phyloP scores from a whole-genome alignment of 1,140 invertebrate species.

The Nomia melanderi region DNA sequence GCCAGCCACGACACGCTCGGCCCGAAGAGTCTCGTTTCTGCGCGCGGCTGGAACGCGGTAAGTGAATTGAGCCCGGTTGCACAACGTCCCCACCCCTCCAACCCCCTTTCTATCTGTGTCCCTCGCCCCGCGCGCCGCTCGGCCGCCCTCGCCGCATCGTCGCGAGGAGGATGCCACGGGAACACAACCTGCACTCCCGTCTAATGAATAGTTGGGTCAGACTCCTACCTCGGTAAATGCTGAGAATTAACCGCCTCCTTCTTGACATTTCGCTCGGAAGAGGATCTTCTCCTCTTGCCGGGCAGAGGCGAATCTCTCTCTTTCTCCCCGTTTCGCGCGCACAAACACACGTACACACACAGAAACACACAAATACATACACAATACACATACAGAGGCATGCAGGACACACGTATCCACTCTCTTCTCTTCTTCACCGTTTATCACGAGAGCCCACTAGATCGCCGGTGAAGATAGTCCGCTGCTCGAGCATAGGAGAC shows the following conservation, averaged over 20 bases:
- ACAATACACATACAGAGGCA: too few relatives aligned
- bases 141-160: conserved; percentile 30
- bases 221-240: conserved; percentile 67
- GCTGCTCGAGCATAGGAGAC: conserved; percentile 10
- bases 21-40: conserved; percentile 53
- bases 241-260: conserved; percentile 73
- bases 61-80: conserved; percentile 60
- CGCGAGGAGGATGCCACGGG: conserved; percentile 58
- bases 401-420: too few relatives aligned
- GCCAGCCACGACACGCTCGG: conserved; percentile 15
- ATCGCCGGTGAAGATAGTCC: conserved; percentile 33
- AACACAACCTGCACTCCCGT: conserved; percentile 68
- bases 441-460: conserved; percentile 48
- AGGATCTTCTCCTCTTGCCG: conserved; percentile 47
- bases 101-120: background rate
- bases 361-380: too few relatives aligned
- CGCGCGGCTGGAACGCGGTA: conserved; percentile 38
- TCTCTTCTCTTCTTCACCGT: conserved; percentile 14
- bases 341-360: too few relatives aligned
- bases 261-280: conserved; percentile 72
- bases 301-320: conserved; percentile 25
- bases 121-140: background rate
- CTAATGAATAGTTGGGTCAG: conserved; percentile 76
- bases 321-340: background rate
- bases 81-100: conserved; percentile 40